Base-by-base conservation (phyloP, 2,888 invertebrate species). In the Andrena praecox region DNA sequence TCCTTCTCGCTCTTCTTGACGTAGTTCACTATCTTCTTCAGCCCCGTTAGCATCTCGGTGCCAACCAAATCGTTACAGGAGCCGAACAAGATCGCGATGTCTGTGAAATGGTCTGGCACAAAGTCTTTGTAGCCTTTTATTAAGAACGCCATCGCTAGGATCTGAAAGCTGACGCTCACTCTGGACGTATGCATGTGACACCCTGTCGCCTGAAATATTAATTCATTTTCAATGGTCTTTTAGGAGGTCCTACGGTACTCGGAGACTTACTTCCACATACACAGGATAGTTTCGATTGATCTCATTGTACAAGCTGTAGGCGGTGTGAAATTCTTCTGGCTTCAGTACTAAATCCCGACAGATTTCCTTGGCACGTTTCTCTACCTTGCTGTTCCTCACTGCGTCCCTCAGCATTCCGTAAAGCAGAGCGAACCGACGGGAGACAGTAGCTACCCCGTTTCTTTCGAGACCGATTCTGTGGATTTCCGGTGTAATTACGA, bases 31-130 rank as follows among this genome's bases (percentile, higher is more conserved):
- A 96, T 92, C 52, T 94, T 93, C 20, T 94, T 94, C 3, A 96
- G 89, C 0, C 94, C 94, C 20, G 94, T 92, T 0, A 97, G 97
- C 8, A 98, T 96, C 91, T 97, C 97, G 0, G 97, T 97, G 24
- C 97, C 97, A 69, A 97, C 94, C 0, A 97, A 96, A 82, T 96
- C 95, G 0, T 94, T 93, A 87, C 96, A 96, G 0, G 96, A 96
- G 12, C 96, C 96, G 52, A 97, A 94, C 29, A 98, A 92, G 33
- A 95, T 90, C 0, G 96, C 96, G 63, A 97, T 95, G 93, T 98
- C 97, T 52, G 95, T 95, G 88, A 96, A 96, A 85, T 96, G 95
- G 20, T 96, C 96, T 0, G 94, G 92, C 1, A 95, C 95, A 90
- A 97, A 95, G 52, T 96, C 96, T 83, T 94, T 85, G 62, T 93